A percentile compares a stretch with the other conserved stretches of the same genome.
Conservation (phyloP, 2,797 vertebrate species). For the Coregonus suidteri region DNA sequence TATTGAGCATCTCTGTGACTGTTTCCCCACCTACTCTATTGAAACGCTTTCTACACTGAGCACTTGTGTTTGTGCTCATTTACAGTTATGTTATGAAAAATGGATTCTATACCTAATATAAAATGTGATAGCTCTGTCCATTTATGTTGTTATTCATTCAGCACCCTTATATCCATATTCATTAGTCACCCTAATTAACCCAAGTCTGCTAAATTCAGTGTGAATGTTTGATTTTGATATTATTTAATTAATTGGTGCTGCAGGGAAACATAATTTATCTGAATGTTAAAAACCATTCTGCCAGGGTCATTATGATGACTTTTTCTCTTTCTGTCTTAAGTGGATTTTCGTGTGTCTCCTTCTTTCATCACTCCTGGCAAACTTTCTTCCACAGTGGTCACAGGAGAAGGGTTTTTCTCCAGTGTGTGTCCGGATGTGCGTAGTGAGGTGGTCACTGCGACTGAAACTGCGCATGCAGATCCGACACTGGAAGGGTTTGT, state of each 20-base stretch:
- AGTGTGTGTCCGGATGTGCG: constrained; percentile 90
- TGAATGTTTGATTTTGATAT: neutral
- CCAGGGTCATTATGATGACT: constrained; percentile 41
- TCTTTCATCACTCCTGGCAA: constrained; percentile 87
- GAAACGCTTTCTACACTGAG: neutral
- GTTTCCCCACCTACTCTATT: neutral
- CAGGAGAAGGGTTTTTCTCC: constrained; percentile 91
- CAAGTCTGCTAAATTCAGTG: neutral
- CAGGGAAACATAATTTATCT: neutral
- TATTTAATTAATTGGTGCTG: neutral
- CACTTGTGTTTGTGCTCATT: neutral
- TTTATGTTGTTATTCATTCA: neutral
- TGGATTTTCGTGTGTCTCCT: constrained; percentile 90
- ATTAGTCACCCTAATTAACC: constrained; percentile 60
- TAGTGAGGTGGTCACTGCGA: constrained; percentile 91
- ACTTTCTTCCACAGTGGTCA: constrained; percentile 87
- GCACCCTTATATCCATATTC: neutral
- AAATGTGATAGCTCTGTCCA: neutral
- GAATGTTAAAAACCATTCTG: neutral
- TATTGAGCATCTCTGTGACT: too few relatives aligned
- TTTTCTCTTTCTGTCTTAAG: constrained; percentile 84
- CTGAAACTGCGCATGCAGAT: constrained; percentile 92
- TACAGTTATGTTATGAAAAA: neutral
- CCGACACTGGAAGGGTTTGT: constrained; percentile 91
- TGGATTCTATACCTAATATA: neutral